Evolutionary conservation across 2,888 invertebrate genomes (phyloP).

Genomic region (Augochlorella aurata): DNA sequence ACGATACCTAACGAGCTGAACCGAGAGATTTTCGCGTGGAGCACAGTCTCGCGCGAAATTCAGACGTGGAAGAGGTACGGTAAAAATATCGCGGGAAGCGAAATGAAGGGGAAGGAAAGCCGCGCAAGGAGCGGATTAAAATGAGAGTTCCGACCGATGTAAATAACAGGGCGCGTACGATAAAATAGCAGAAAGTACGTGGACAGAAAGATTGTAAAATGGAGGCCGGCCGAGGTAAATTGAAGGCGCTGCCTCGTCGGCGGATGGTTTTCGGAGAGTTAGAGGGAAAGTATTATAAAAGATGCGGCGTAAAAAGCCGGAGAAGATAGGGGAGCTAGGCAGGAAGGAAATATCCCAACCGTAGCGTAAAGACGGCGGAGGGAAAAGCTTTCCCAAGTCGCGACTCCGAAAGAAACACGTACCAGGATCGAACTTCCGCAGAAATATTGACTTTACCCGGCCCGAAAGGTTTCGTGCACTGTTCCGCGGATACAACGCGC

Average conservation of each 20-base stretch:
- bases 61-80: too few species aligned
- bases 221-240: neutral
- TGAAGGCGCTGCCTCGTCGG: neutral
- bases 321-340: neutral
- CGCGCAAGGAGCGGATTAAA: neutral
- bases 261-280: neutral
- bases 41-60: conserved; percentile 24
- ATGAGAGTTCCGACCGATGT: neutral
- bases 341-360: neutral
- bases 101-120: neutral
- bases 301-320: conserved; percentile 14
- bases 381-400: conserved; percentile 36
- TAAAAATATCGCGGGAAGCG: neutral
- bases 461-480: conserved; percentile 18
- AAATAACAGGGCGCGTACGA: neutral
- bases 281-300: neutral
- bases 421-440: conserved; percentile 30
- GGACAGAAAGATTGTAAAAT: neutral
- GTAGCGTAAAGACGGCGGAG: conserved; percentile 2
- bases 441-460: conserved; percentile 36
- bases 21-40: conserved; percentile 44
- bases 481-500: neutral
- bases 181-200: neutral
- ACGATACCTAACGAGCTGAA: conserved; percentile 62
- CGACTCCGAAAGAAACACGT: conserved; percentile 16